A percentile compares a stretch with the other conserved stretches of the same genome.
Conservation (phyloP, 2,113 vertebrate species). For the Blennius ocellaris region DNA sequence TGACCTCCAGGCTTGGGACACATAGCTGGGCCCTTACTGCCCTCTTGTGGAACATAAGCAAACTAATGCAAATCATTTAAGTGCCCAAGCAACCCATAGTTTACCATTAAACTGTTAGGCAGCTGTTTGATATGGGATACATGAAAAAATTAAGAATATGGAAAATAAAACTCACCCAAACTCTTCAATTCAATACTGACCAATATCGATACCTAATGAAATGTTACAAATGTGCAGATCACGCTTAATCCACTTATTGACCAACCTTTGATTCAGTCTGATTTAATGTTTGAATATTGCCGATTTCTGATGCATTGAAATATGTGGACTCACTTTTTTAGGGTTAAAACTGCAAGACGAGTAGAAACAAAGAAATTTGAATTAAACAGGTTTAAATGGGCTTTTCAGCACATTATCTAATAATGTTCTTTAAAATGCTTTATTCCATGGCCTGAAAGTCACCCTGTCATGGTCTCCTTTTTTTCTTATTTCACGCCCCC, state of each 20-base stretch:
- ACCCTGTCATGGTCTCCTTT: constrained; percentile 19
- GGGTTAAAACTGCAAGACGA: not conserved
- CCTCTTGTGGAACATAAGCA: constrained; percentile 71
- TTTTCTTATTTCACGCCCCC: not conserved
- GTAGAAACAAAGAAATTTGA: not conserved
- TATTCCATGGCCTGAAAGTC: constrained; percentile 1
- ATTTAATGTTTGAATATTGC: not conserved
- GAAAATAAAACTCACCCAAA: not conserved
- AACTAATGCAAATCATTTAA: constrained; percentile 19
- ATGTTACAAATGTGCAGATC: too few relatives aligned
- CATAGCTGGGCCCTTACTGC: constrained; percentile 67
- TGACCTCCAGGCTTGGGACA: constrained; percentile 52
- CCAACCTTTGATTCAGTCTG: not conserved
- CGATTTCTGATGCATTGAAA: not conserved
- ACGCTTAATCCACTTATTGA: too few relatives aligned
- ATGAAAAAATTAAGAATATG: constrained; percentile 1
- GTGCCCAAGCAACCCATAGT: constrained; percentile 19
- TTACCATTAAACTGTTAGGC: constrained; percentile 23
- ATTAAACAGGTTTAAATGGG: not conserved
- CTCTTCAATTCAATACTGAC: not conserved
- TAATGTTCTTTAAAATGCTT: not conserved
- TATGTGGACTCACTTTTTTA: constrained; percentile 3
- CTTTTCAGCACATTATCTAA: too few relatives aligned
- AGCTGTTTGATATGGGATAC: constrained; percentile 9
- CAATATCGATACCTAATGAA: not conserved